A percentile compares a stretch with the other conserved stretches of the same genome.
Evolutionary conservation across 2,113 vertebrate species (phyloP).

Genomic region (Cochlearius cochlearius): DNA sequence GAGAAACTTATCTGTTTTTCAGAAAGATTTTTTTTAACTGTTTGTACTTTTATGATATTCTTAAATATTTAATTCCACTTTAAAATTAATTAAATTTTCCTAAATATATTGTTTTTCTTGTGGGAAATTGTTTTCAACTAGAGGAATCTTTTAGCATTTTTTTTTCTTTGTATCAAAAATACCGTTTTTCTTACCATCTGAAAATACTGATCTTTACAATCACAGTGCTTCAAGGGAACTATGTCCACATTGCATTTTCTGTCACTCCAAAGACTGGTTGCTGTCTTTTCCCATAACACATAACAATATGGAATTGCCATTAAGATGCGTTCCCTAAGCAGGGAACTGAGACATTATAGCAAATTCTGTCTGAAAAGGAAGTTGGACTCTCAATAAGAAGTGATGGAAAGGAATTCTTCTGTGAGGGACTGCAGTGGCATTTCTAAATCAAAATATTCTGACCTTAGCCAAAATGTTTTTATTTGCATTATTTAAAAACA

Average conservation of each 20-base stretch:
- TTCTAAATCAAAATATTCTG: not conserved
- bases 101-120: not conserved
- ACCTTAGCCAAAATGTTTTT: not conserved
- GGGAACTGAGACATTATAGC: not conserved
- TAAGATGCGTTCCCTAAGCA: not conserved
- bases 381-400: accelerated
- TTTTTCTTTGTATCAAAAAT: not conserved
- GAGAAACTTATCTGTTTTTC: not conserved
- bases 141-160: not conserved
- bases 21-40: not conserved
- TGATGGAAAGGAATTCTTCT: not conserved
- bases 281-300: not conserved
- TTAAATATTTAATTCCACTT: not conserved
- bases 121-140: not conserved
- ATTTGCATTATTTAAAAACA: not conserved
- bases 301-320: not conserved
- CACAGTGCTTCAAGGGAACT: not conserved
- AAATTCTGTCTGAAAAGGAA: not conserved
- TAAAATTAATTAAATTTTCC: not conserved
- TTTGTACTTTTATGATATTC: not conserved
- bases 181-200: not conserved
- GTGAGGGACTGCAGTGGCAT: not conserved
- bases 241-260: accelerated
- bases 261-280: not conserved
- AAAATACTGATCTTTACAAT: not conserved